phyloP scores from a whole-genome alignment of 2,113 vertebrate genomes.

The human region GRCh38 chr6:106125001-106125500 shows the following conservation, averaged over 20 bases:
- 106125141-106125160: neutral
- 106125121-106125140: accelerated
- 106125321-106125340: neutral
- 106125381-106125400: too few species aligned
- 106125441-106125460: neutral
- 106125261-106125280: neutral
- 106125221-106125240: neutral
- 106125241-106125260: neutral
- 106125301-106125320: neutral
- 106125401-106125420: neutral
- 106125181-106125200: neutral
- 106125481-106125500: neutral
- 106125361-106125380: neutral
- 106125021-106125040: neutral
- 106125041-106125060: neutral
- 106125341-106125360: neutral
- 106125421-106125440: neutral
- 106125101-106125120: neutral
- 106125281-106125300: neutral
- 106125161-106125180: neutral
- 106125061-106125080: neutral
- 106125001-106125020: neutral
- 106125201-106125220: neutral
- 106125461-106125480: neutral
- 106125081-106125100: neutral